Evolutionary conservation across 2,888 invertebrate species (phyloP).

Genomic region (Sicus ferrugineus): DNA sequence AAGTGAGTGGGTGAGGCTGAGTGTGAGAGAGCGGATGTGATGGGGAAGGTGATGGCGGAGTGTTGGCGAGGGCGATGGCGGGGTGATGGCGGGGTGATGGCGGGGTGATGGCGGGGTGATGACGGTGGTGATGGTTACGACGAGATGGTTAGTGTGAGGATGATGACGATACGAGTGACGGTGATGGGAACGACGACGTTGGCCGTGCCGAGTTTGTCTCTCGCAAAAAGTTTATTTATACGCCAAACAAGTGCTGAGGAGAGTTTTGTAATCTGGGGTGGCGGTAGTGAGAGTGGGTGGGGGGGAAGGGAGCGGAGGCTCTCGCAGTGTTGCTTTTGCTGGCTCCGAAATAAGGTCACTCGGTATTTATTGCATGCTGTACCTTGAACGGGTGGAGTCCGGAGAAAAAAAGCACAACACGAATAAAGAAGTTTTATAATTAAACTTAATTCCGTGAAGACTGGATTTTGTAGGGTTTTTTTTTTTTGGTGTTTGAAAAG

Average conservation of each 20-base stretch:
- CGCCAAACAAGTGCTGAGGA: slow-evolving; percentile 6
- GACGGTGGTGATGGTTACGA: no score
- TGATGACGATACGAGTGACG: no score
- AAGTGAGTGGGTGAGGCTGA: no score
- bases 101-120: no score
- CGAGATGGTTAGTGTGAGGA: no score
- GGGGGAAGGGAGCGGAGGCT: background rate
- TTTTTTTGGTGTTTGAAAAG: no score
- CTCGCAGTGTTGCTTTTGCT: background rate
- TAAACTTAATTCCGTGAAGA: slow-evolving; percentile 2
- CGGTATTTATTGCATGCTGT: background rate
- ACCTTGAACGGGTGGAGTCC: background rate
- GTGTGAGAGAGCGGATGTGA: no score
- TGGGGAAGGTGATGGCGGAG: no score
- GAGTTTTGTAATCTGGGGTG: background rate
- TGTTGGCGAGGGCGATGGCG: no score
- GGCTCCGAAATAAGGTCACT: background rate
- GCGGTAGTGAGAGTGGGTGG: background rate
- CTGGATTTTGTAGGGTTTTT: background rate
- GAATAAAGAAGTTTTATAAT: slow-evolving; percentile 1
- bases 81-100: no score
- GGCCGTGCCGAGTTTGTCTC: no score
- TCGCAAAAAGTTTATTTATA: slow-evolving; percentile 2
- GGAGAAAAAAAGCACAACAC: background rate
- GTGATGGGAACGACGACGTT: no score